A percentile compares a stretch with the other conserved stretches of the same genome.
Conservation (phyloP, 1,140 invertebrate species). For the Caenorhabditis elegans region DNA sequence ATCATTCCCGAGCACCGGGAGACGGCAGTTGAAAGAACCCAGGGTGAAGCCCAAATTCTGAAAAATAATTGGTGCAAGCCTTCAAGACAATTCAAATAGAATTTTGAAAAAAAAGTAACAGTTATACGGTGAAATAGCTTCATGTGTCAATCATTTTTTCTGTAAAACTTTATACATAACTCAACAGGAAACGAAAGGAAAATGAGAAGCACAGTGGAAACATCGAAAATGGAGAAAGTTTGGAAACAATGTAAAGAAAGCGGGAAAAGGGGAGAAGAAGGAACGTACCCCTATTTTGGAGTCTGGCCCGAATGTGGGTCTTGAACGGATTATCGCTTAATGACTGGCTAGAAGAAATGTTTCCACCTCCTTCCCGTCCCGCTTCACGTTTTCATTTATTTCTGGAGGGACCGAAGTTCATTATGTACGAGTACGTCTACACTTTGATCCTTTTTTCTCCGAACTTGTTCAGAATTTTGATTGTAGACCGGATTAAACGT, state of each 20-base stretch:
- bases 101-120: neutral
- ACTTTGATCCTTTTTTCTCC: too few species aligned
- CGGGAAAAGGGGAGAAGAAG: neutral
- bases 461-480: too few species aligned
- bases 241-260: neutral
- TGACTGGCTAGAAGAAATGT: too few species aligned
- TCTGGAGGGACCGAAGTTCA: too few species aligned
- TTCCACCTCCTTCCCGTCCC: too few species aligned
- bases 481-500: too few species aligned
- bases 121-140: too few species aligned
- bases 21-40: neutral
- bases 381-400: too few species aligned
- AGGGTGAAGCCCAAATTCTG: neutral
- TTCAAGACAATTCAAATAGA: neutral
- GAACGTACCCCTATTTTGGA: too few species aligned
- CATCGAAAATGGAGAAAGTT: neutral
- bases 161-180: too few species aligned
- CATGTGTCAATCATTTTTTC: too few species aligned
- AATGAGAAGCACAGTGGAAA: neutral
- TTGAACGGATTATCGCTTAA: slow-evolving; percentile 6
- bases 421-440: too few species aligned
- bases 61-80: neutral
- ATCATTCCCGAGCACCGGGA: neutral
- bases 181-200: neutral
- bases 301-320: neutral